phyloP scores from a whole-genome alignment of 1,140 invertebrate genomes.

The Himalopsyche phryganea region DNA sequence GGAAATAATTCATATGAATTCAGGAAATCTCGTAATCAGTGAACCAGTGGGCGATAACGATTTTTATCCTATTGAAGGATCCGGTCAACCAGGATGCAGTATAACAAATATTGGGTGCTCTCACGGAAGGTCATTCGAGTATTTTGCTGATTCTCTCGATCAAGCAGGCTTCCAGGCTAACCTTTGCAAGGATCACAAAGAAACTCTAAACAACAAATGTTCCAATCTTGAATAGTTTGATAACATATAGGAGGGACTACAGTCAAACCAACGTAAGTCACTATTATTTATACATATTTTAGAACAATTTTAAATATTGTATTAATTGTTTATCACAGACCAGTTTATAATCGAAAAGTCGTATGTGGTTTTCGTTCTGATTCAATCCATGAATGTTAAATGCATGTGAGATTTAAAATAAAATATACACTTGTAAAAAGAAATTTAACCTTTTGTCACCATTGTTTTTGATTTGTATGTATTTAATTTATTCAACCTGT shows the following conservation, averaged over 20 bases:
- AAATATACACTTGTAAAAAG: no score
- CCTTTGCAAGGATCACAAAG: slow-evolving; percentile 38
- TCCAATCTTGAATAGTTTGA: slow-evolving; percentile 34
- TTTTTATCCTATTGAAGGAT: slow-evolving; percentile 59
- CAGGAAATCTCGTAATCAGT: slow-evolving; percentile 43
- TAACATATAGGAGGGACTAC: slow-evolving; percentile 39
- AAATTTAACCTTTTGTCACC: no score
- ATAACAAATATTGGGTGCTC: slow-evolving; percentile 43
- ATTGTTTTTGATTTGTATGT: no score
- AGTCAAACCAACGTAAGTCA: slow-evolving; percentile 13
- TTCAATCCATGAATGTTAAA: no score
- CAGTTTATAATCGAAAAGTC: no score
- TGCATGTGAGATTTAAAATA: no score
- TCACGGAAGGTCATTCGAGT: slow-evolving; percentile 50
- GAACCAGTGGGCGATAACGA: slow-evolving; percentile 47
- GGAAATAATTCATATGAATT: slow-evolving; percentile 61
- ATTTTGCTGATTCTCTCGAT: slow-evolving; percentile 55
- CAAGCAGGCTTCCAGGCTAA: slow-evolving; percentile 44
- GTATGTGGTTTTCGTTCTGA: no score
- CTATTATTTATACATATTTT: no score
- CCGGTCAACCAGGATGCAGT: slow-evolving; percentile 63
- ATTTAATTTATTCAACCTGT: no score
- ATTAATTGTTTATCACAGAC: no score
- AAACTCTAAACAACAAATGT: slow-evolving; percentile 37
- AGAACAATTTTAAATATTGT: no score